These are phyloP conservation scores for Antheraea mylitta DNA, from an alignment of 1,140 invertebrate species.

Conservation along the genomic window DNA sequence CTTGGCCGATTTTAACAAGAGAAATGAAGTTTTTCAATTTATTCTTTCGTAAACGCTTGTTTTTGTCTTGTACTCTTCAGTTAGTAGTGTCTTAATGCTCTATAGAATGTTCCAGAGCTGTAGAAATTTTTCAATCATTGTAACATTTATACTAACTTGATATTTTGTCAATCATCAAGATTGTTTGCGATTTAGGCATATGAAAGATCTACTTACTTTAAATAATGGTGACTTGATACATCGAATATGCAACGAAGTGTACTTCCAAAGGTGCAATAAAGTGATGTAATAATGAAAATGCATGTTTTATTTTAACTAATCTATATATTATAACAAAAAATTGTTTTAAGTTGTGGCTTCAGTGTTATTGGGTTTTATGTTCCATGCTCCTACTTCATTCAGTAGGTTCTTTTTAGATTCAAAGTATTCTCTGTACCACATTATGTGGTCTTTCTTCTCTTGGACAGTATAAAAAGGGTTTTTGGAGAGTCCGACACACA, in stretches of 20 bases:
- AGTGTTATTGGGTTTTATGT: conserved; percentile 19
- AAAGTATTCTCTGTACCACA: conserved; percentile 97
- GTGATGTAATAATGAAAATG: conserved; percentile 53
- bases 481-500: conserved; percentile 95
- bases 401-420: conserved; percentile 88
- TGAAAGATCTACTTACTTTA: neutral
- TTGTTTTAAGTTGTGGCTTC: conserved; percentile 12
- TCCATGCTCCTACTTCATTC: conserved; percentile 79
- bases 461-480: conserved; percentile 94
- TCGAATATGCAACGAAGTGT: conserved; percentile 60
- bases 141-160: no score
- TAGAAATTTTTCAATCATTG: conserved; percentile 5
- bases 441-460: conserved; percentile 94
- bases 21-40: no score
- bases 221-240: conserved; percentile 4
- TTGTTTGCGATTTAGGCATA: no score
- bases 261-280: conserved; percentile 77
- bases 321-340: neutral
- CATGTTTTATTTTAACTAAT: conserved; percentile 31
- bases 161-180: no score
- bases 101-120: conserved; percentile 16
- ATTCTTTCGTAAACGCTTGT: neutral
- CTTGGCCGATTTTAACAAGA: no score
- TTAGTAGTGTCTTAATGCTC: conserved; percentile 28
- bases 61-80: neutral